Conservation (phyloP, 2,888 invertebrate species). For the Eupithecia dodoneata region DNA sequence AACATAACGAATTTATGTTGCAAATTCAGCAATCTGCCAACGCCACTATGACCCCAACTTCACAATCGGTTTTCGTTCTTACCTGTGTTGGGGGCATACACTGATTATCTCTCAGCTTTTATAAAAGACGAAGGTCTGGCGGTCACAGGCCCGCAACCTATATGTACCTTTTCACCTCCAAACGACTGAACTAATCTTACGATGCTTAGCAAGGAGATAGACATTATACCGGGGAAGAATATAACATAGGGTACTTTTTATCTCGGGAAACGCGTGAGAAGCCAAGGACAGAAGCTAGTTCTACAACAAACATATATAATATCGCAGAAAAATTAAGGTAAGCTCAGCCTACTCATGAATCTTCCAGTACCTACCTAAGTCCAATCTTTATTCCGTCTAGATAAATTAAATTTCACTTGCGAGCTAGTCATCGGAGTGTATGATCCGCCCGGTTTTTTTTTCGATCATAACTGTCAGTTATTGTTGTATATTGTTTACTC, state of each 20-base stretch:
- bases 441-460: background rate
- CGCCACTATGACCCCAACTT: too few relatives aligned
- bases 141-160: too few relatives aligned
- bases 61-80: too few relatives aligned
- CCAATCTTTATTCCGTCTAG: background rate
- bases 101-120: too few relatives aligned
- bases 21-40: too few relatives aligned
- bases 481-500: background rate
- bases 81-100: too few relatives aligned
- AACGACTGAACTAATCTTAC: background rate
- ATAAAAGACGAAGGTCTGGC: background rate
- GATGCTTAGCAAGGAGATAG: background rate
- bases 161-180: background rate
- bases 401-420: background rate
- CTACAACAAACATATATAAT: background rate
- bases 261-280: background rate
- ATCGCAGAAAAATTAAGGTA: background rate
- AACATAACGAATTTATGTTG: too few relatives aligned
- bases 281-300: background rate
- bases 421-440: background rate
- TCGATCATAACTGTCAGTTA: background rate
- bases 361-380: background rate
- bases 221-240: background rate
- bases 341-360: background rate
- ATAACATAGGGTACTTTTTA: background rate